A percentile compares a stretch with the other conserved stretches of the same genome.
These are phyloP conservation scores for Pectinophora gossypiella DNA, from an alignment of 1,140 invertebrate species.

Conservation along the genomic window DNA sequence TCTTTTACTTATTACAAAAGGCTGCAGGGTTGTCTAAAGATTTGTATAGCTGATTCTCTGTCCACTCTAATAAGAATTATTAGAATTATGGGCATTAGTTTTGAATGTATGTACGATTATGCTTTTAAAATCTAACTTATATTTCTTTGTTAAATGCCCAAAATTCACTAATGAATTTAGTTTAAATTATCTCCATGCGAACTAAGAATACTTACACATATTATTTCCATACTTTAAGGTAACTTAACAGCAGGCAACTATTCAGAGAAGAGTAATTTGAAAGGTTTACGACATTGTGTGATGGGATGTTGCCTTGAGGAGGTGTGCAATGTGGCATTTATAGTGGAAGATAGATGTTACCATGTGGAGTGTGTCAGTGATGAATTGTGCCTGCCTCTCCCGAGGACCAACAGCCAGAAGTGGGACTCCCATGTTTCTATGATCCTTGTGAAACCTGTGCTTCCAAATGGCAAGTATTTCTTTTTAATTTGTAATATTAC, in stretches of 20 bases:
- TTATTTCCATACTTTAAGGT: conserved; percentile 48
- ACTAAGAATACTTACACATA: not conserved
- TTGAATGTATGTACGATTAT: too few species aligned
- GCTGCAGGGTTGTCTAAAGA: too few species aligned
- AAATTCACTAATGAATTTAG: too few species aligned
- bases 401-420: conserved; percentile 73
- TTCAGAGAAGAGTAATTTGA: conserved; percentile 74
- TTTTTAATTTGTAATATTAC: too few species aligned
- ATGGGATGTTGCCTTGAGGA: conserved; percentile 81
- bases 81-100: too few species aligned
- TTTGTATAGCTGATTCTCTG: too few species aligned
- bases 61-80: too few species aligned
- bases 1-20: too few species aligned
- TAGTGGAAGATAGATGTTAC: conserved; percentile 85
- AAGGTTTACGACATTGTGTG: conserved; percentile 80
- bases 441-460: conserved; percentile 83
- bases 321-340: conserved; percentile 87
- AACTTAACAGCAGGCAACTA: conserved; percentile 79
- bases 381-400: conserved; percentile 81
- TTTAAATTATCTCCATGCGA: too few species aligned
- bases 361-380: conserved; percentile 83
- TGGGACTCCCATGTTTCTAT: conserved; percentile 80
- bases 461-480: conserved; percentile 51
- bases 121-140: too few species aligned
- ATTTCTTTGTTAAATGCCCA: too few species aligned